Evolutionary conservation across 2,888 invertebrate genomes (phyloP), one percentile per base, ranked within the genome.

Genomic region (Leuctra nigra): DNA sequence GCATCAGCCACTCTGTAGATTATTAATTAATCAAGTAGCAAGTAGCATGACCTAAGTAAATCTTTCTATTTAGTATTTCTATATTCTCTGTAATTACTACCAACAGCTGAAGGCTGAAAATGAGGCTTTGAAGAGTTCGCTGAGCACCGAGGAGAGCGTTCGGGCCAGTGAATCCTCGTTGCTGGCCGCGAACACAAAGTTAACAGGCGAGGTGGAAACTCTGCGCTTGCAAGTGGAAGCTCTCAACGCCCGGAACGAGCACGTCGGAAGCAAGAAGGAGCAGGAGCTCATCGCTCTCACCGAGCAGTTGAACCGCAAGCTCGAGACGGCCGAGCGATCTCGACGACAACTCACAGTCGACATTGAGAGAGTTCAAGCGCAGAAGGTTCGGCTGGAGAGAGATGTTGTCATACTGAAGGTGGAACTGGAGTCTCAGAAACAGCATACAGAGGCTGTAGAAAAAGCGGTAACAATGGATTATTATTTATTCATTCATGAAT

Each of bases 351-450:
- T 61, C 41, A 75, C 76, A 56, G 75, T 75, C 61, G 75, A 73
- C 11, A 69, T 77, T 11, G 70, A 77, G 58, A 74, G 74, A 55
- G 63, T 77, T 24, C 74, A 75, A 0, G 68, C 73, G 1, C 77
- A 77, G 61, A 63, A 54, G 4, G 53, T 38, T 6, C 29, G 53
- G 11, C 29, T 57, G 9, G 60, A 59, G 39, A 24, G 41, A 16
- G 60, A 61, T 4, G 18, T 58, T n/a, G 44, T 38, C 1, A 36
- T 36, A 4, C 47, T 59, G 22, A 59, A 59, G 23, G 25, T 25
- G 2, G 56, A 56, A n/a, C n/a, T 61, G 22, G 57, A 47, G 9
- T 36, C 54, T 25, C 50, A 58, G 16, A 25, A 39, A 53, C 50
- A 29, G 20, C 39, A 16, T 2, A n/a, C 22, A 11, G 38, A 18